Base-by-base conservation (phyloP, 2,113 vertebrate species). In the Tauraco erythrolophus region DNA sequence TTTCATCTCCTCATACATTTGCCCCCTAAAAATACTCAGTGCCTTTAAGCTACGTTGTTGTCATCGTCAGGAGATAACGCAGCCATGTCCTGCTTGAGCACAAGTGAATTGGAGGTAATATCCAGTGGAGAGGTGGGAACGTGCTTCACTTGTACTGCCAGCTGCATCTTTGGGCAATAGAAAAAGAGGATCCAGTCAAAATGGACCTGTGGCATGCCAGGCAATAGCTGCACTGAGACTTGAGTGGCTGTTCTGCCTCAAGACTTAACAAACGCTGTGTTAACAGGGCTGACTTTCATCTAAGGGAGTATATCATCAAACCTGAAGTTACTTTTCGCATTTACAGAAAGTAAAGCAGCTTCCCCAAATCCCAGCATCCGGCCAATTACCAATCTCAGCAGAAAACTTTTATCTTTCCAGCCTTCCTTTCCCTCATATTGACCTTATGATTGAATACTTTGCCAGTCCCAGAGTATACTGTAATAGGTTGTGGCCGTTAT, bases 351-450 rank as follows among this genome's bases (percentile, higher is more conserved):
- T 0, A 0, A 61, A 88, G 33, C 25, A 70, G 2, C 10, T 46
- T 86, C 17, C 33, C 2, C 3, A 79, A 4, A 68, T 5, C 13
- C 5, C 35, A 37, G 2, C 18, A 72, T 30, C 22, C 0, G 2
- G 9, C 0, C 37, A 53, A 54, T 77, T 91, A 56, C 56, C 33
- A 45, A 28, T 66, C n/a, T 72, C 65, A 88, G n/a, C 19, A 88
- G n/a, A 93, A 84, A 94, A 79, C 12, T 50, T 79, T 87, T 74
- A 27, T 72, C 46, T 84, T 80, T 80, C 19, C 28, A 61, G 27
- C 28, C 19, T 79, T 83, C 23, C 18, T 60, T 93, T 95, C 1
- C 1, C 19, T 70, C 6, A 21, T 77, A 83, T 66, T 83, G 41
- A 82, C 81, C 41, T 77, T 69, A 77, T 39, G 19, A 90, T 43